These are phyloP conservation scores for Leuciscus idus DNA, from an alignment of 2,113 vertebrate species.

Conservation along the genomic window DNA sequence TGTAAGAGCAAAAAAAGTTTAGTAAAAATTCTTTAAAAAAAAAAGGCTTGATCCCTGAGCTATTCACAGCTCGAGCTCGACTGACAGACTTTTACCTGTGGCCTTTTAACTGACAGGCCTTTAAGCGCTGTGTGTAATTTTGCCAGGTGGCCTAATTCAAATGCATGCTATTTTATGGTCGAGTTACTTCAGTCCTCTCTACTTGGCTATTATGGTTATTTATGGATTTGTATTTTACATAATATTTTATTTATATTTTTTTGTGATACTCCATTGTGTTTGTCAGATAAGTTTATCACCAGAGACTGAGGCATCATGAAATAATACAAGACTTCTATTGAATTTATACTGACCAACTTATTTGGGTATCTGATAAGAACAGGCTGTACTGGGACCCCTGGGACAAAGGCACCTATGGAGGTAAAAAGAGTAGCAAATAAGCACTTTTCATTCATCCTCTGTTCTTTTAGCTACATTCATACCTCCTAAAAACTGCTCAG, in stretches of 20 bases:
- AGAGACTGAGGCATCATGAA: background rate
- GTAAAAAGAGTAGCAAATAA: background rate
- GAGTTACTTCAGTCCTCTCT: background rate
- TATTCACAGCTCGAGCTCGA: background rate
- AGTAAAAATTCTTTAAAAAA: background rate
- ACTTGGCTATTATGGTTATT: background rate
- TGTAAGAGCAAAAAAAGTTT: constrained; percentile 56
- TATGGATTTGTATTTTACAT: background rate
- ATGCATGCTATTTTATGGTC: background rate
- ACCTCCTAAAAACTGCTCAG: background rate
- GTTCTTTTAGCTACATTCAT: constrained; percentile 2
- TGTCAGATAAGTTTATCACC: background rate
- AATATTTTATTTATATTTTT: background rate
- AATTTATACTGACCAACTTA: constrained; percentile 79
- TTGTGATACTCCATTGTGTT: background rate
- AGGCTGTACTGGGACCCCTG: constrained; percentile 90
- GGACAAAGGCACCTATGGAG: constrained; percentile 88
- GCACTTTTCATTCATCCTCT: background rate
- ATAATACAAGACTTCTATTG: background rate
- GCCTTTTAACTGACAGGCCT: no score
- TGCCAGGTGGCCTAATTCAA: background rate
- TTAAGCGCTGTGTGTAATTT: background rate
- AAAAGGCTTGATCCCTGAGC: background rate
- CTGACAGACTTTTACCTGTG: background rate
- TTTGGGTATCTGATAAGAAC: constrained; percentile 93